These are phyloP conservation scores for Cricetomys ansorgei DNA, from an alignment of 2,113 vertebrate species.

Conservation along the genomic window DNA sequence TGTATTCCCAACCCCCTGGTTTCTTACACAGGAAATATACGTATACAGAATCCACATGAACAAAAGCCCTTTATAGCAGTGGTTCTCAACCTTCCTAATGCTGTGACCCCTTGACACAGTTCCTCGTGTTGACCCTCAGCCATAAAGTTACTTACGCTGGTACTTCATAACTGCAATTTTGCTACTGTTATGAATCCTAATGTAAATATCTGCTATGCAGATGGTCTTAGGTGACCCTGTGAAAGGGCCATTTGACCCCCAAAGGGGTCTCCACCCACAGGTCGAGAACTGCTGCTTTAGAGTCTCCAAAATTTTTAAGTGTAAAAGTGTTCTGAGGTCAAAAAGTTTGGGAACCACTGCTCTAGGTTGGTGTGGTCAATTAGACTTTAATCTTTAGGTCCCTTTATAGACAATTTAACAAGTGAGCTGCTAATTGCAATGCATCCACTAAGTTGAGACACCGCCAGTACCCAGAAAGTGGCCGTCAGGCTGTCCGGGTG, in stretches of 20 bases:
- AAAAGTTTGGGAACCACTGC: neutral
- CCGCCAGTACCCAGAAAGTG: constrained; percentile 35
- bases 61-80: constrained; percentile 16
- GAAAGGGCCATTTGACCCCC: too few species aligned
- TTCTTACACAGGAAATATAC: neutral
- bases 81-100: too few species aligned
- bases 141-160: too few species aligned
- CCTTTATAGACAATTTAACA: constrained; percentile 75
- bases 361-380: constrained; percentile 10
- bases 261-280: too few species aligned
- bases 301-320: neutral
- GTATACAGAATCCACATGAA: neutral
- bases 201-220: too few species aligned
- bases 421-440: constrained; percentile 50
- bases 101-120: too few species aligned
- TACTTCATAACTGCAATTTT: too few species aligned
- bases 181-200: too few species aligned
- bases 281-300: too few species aligned
- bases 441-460: neutral
- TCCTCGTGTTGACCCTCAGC: too few species aligned
- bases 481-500: neutral
- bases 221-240: too few species aligned
- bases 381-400: constrained; percentile 74
- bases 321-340: neutral
- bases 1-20: neutral